Base-by-base conservation (phyloP, 2,113 vertebrate genomes). In the Larimichthys polyactis region DNA sequence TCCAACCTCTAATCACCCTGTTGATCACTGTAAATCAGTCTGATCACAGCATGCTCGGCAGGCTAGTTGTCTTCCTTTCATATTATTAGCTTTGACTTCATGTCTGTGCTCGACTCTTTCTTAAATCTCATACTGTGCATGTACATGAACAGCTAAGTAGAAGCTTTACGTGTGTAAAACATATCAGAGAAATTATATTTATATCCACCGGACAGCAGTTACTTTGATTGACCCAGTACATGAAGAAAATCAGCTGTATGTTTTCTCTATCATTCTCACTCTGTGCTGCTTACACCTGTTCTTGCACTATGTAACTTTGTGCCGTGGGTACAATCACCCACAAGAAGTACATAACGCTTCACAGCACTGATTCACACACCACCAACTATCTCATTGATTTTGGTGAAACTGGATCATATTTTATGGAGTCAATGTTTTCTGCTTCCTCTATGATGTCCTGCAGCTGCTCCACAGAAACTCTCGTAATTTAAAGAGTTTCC, bases 11-110 rank as follows among this genome's bases (percentile, higher is more conserved):
- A 68, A 58, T 70, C 46, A 59, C 19, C 29, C n/a, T 10, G 15
- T 14, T 32, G 54, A 77, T 48, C 11, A 58, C 20, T 67, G 12
- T 51, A 16, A 71, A 16, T 22, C 73, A 55, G 27, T 81, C 46
- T 71, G 12, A 60, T 22, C 59, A 69, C 19, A 51, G 29, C 14
- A 43, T 19, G 22, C n/a, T 15, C 0, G 5, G 24, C 44, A 3
- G 3, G 0, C 48, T 68, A 52, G 3, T 51, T 71, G 4, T 57
- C 44, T 68, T 5, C 12, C 19, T 71, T 81, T 75, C 10, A 5
- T 74, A 10, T 11, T 51, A 14, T 11, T 66, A 5, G n/a, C 15
- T 75, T 69, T 63, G 27, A 40, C 19, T 66, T 59, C 19, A 48
- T 46, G 43, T 66, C 16, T 6, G 1, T 4, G 49, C 60, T 65